A percentile compares a stretch with the other conserved stretches of the same genome.
These are phyloP conservation scores for Drosophila pseudotalamancana DNA, from an alignment of 2,888 invertebrate species.

Conservation along the genomic window DNA sequence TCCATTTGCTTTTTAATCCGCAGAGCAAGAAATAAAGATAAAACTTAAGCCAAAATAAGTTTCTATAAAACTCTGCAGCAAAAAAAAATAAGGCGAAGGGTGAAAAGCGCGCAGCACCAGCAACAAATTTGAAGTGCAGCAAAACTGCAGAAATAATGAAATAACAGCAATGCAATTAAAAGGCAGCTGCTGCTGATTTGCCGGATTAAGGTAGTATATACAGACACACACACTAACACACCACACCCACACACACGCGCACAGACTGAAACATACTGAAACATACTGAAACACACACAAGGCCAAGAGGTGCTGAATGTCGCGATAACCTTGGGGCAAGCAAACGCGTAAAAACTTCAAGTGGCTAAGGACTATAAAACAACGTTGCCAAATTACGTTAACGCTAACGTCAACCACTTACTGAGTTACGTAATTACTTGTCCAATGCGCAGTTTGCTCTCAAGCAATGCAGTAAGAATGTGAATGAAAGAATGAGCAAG, in stretches of 20 bases:
- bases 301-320: constrained; percentile 36
- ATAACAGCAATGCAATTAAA: constrained; percentile 77
- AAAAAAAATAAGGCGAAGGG: constrained; percentile 18
- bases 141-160: constrained; percentile 65
- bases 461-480: background rate
- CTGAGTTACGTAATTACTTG: constrained; percentile 50
- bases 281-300: background rate
- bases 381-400: constrained; percentile 48
- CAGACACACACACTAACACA: constrained; percentile 18
- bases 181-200: constrained; percentile 70
- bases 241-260: constrained; percentile 12
- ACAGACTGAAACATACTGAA: background rate
- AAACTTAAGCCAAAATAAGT: constrained; percentile 73
- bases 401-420: constrained; percentile 49
- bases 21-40: constrained; percentile 69
- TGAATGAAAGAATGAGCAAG: too few species aligned
- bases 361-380: constrained; percentile 43
- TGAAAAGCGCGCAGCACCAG: constrained; percentile 1
- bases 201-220: constrained; percentile 43
- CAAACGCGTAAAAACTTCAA: constrained; percentile 35
- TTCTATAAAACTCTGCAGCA: constrained; percentile 55
- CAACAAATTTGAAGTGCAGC: constrained; percentile 61
- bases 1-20: constrained; percentile 63
- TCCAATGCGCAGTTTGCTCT: constrained; percentile 20
- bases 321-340: constrained; percentile 53